phyloP scores from a whole-genome alignment of 2,888 invertebrate species.

The Agrochola lychnidis region DNA sequence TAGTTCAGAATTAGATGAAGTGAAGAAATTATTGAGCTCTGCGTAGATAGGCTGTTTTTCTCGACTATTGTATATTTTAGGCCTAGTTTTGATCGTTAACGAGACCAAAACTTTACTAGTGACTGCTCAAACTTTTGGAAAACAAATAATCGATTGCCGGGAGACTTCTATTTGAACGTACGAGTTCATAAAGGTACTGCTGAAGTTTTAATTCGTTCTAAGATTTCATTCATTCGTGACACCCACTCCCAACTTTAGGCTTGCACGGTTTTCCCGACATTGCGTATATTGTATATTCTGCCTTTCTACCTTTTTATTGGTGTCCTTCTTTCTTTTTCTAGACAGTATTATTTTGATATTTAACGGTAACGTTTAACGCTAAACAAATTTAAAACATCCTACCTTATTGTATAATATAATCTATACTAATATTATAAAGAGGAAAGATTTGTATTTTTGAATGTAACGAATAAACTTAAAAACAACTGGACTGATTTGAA shows the following conservation, averaged over 20 bases:
- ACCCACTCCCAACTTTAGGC: background rate
- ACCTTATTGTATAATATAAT: too few relatives aligned
- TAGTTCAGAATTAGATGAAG: slow-evolving; percentile 2
- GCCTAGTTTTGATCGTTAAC: background rate
- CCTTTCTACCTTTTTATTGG: background rate
- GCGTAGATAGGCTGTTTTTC: background rate
- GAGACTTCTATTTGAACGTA: background rate
- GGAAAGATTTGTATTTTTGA: too few relatives aligned
- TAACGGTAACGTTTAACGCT: background rate
- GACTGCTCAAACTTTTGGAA: background rate
- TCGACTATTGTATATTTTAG: background rate
- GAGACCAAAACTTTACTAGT: background rate
- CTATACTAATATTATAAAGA: too few relatives aligned
- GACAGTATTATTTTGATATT: background rate
- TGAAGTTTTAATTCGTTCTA: background rate
- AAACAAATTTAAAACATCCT: background rate
- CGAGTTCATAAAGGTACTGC: background rate
- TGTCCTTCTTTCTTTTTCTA: background rate
- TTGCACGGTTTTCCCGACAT: background rate
- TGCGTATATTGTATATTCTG: background rate
- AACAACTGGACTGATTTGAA: too few relatives aligned
- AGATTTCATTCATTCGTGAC: background rate
- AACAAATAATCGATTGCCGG: background rate
- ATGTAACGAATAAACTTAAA: too few relatives aligned
- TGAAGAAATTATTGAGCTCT: slow-evolving; percentile 11